Percentiles rank a stretch among this genome's conserved stretches.
Conservation (phyloP, 2,888 invertebrate species). For the Oeneis ivallda region DNA sequence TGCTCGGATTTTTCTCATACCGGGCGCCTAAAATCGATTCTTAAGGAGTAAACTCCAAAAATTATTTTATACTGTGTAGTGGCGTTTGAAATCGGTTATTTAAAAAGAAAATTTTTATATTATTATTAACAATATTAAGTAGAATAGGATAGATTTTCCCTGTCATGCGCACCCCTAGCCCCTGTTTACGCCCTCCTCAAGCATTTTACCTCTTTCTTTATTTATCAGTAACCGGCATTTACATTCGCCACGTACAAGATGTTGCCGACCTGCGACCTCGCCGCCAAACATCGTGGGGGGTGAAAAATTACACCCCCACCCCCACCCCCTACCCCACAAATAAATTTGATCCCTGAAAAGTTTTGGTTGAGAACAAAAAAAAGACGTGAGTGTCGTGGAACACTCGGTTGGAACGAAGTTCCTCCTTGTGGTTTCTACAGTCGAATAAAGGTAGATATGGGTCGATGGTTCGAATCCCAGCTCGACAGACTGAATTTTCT, state of each 20-base stretch:
- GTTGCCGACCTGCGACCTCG: constrained; percentile 18
- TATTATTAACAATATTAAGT: neutral
- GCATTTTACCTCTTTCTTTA: constrained; percentile 72
- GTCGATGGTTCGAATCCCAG: too few species aligned
- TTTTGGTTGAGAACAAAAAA: neutral
- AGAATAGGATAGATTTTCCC: neutral
- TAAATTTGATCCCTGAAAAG: constrained; percentile 7
- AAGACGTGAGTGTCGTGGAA: too few species aligned
- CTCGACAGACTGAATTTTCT: too few species aligned
- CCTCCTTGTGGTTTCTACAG: too few species aligned
- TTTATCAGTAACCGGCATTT: constrained; percentile 63
- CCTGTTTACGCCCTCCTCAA: constrained; percentile 58
- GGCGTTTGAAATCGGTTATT: too few species aligned
- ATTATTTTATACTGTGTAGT: too few species aligned
- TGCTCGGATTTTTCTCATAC: too few species aligned
- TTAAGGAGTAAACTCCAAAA: too few species aligned
- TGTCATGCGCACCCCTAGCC: constrained; percentile 35
- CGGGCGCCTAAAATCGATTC: too few species aligned
- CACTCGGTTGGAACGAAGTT: too few species aligned
- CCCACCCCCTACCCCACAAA: neutral
- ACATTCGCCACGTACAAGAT: constrained; percentile 49
- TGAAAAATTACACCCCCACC: constrained; percentile 14
- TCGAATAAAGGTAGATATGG: too few species aligned
- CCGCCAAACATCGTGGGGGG: constrained; percentile 13
- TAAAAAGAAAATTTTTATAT: too few species aligned